Evolutionary conservation across 2,113 vertebrate genomes (phyloP).

Genomic region (Dicentrarchus labrax): DNA sequence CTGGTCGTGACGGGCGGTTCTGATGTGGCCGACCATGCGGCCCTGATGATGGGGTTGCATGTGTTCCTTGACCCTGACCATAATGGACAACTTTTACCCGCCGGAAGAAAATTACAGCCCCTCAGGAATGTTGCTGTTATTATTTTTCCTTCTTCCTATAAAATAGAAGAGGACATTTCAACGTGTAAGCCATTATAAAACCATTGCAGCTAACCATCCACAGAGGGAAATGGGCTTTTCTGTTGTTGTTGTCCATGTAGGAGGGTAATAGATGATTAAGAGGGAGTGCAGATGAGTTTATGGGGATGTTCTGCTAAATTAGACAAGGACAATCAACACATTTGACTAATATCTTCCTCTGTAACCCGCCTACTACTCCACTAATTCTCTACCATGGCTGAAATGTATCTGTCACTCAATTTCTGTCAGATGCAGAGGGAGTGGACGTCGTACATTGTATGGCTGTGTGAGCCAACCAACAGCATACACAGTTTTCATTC

Average conservation of each 20-base stretch:
- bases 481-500: slow-evolving; percentile 42
- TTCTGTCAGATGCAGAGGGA: slow-evolving; percentile 50
- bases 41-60: slow-evolving; percentile 86
- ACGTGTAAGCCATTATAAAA: slow-evolving; percentile 75
- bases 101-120: slow-evolving; percentile 88
- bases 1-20: slow-evolving; percentile 79
- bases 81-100: slow-evolving; percentile 87
- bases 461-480: slow-evolving; percentile 32
- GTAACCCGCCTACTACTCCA: slow-evolving; percentile 52
- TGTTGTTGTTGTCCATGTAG: slow-evolving; percentile 66
- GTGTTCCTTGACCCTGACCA: slow-evolving; percentile 89
- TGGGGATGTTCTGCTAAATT: slow-evolving; percentile 65
- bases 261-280: slow-evolving; percentile 71
- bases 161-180: slow-evolving; percentile 79
- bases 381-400: slow-evolving; percentile 30
- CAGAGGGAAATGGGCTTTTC: slow-evolving; percentile 66
- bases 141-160: slow-evolving; percentile 86
- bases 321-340: slow-evolving; percentile 69
- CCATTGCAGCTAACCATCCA: slow-evolving; percentile 57
- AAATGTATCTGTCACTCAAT: slow-evolving; percentile 47
- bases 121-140: slow-evolving; percentile 87
- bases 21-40: slow-evolving; percentile 84
- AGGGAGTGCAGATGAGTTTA: slow-evolving; percentile 61
- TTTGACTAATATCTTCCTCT: slow-evolving; percentile 75
- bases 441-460: slow-evolving; percentile 22